Evolutionary conservation across 2,888 invertebrate genomes (phyloP).

Genomic region (Rotaria sp.): DNA sequence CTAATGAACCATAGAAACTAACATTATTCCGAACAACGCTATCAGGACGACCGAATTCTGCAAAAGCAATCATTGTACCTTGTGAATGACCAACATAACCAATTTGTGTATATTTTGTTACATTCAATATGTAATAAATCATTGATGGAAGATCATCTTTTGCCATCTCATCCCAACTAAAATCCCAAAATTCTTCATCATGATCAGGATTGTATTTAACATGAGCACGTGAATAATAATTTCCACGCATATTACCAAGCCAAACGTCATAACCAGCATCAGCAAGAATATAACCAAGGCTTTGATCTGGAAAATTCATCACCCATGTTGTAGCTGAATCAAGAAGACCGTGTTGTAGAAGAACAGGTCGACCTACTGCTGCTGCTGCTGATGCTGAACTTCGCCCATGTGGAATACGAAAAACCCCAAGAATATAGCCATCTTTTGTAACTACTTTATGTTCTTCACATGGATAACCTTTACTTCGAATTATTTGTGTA

Average conservation of each 20-base stretch:
- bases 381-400: neutral
- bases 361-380: conserved; percentile 47
- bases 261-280: conserved; percentile 66
- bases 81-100: conserved; percentile 83
- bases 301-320: conserved; percentile 64
- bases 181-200: conserved; percentile 64
- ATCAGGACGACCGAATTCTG: conserved; percentile 44
- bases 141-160: conserved; percentile 79
- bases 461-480: conserved; percentile 54
- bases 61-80: conserved; percentile 61
- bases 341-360: conserved; percentile 64
- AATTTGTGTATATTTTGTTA: conserved; percentile 62
- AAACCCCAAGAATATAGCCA: conserved; percentile 73
- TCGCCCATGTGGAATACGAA: conserved; percentile 65
- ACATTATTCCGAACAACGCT: conserved; percentile 42
- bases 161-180: too few relatives aligned
- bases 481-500: conserved; percentile 48
- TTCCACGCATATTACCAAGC: conserved; percentile 77
- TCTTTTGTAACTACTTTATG: conserved; percentile 63
- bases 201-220: conserved; percentile 59
- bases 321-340: conserved; percentile 74
- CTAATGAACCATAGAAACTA: conserved; percentile 47
- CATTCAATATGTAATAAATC: conserved; percentile 66
- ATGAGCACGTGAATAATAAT: conserved; percentile 68
- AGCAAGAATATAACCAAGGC: conserved; percentile 52